Percentiles rank a stretch among this genome's conserved stretches.
Conservation (phyloP, 2,888 invertebrate species). For the Calephelis perditalis region DNA sequence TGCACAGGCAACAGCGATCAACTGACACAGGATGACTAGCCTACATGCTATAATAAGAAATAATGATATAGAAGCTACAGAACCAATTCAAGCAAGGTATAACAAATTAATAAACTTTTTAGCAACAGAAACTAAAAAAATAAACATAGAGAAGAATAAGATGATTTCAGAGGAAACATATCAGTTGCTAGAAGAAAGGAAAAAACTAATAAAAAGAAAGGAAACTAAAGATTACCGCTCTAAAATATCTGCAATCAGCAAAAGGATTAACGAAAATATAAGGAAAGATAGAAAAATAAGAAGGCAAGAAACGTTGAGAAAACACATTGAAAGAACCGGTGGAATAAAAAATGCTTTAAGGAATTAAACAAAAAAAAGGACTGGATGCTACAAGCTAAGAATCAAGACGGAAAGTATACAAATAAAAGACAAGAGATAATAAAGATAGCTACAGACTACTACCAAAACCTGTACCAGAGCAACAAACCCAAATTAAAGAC, state of each 20-base stretch:
- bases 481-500: neutral
- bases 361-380: conserved; percentile 16
- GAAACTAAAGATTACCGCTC: conserved; percentile 21
- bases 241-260: conserved; percentile 30
- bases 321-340: conserved; percentile 27
- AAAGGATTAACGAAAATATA: conserved; percentile 27
- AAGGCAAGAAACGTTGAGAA: conserved; percentile 25
- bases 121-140: no score
- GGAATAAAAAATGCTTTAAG: conserved; percentile 26
- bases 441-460: conserved; percentile 9
- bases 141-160: no score
- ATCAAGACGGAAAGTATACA: conserved; percentile 11
- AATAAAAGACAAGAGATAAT: conserved; percentile 18
- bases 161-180: conserved; percentile 6
- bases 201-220: conserved; percentile 12
- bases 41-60: no score
- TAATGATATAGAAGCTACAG: no score
- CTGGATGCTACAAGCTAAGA: conserved; percentile 15
- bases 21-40: no score
- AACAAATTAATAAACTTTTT: no score
- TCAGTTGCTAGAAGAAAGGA: conserved; percentile 21
- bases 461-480: conserved; percentile 15
- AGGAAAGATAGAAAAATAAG: conserved; percentile 28
- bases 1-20: no score
- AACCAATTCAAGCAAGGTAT: no score